These are phyloP conservation scores for Zelleria hepariella DNA, from an alignment of 2,888 invertebrate species.

Conservation along the genomic window DNA sequence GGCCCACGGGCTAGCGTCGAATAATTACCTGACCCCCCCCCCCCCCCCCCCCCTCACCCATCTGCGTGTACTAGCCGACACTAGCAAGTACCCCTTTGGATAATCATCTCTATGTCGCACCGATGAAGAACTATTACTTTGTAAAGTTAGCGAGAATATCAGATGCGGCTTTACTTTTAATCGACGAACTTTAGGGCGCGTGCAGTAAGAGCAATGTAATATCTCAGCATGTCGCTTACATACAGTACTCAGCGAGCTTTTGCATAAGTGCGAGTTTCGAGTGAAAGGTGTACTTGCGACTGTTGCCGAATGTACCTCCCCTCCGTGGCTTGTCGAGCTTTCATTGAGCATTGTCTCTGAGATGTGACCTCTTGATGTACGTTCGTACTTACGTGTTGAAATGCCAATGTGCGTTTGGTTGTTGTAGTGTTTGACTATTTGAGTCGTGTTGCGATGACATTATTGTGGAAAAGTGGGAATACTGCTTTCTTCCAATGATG, in stretches of 20 bases:
- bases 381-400: no score
- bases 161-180: no score
- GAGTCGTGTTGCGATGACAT: background rate
- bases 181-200: no score
- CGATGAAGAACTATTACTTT: no score
- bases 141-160: no score
- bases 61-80: slow-evolving; percentile 44
- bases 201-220: no score
- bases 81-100: background rate
- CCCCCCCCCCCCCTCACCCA: slow-evolving; percentile 18
- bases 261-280: background rate
- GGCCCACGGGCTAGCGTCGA: slow-evolving; percentile 53
- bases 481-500: no score
- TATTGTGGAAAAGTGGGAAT: no score
- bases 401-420: background rate
- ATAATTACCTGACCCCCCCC: slow-evolving; percentile 51
- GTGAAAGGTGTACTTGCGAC: background rate
- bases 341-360: slow-evolving; percentile 60
- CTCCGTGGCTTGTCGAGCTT: slow-evolving; percentile 17
- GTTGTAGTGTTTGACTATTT: background rate
- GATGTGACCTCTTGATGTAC: slow-evolving; percentile 47
- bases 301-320: background rate
- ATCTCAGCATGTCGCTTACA: no score
- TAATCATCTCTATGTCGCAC: no score
- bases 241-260: no score